Base-by-base conservation (phyloP, 2,797 vertebrate species). In the Darevskia nairensis region DNA sequence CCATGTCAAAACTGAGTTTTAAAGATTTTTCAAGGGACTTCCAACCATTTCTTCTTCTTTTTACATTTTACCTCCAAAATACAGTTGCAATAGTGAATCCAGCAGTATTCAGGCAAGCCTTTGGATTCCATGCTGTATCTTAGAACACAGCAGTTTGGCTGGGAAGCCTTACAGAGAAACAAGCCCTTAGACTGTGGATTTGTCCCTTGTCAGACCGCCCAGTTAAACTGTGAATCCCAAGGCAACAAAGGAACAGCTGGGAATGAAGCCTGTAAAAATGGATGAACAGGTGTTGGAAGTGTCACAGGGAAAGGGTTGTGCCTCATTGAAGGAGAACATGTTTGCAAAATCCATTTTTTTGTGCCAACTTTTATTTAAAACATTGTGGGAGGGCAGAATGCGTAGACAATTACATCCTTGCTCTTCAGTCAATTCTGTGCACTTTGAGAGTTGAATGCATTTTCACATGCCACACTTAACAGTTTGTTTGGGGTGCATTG, bases 321-420 rank as follows among this genome's bases (percentile, higher is more conserved):
- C 2, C 35, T 80, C 5, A 17, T 23, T 89, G 75, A 75, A 55
- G 41, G 4, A 6, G 17, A 35, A 15, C 29, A 59, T 55, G 0
- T 88, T 68, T 87, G 0, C 0, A 8, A 86, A 86, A 25, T 79
- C 80, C 78, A 32, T 32, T 10, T 50, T 75, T 82, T 75, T 82
- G 87, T 80, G 41, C 32, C 61, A 82, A 90, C 61, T 61, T 77
- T 76, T 46, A 71, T 32, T 75, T 90, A 90, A 91, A 91, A 75
- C 25, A 0, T 92, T 93, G 25, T 81, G 91, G 50, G 39, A 79
- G 85, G 80, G 88, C 82, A 27, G 27, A 39, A 1, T 78, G 80
- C 44, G 32, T 10, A 50, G 46, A 50, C 76, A 92, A 92, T 86
- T 89, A 80, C 76, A 88, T 90, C 87, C 32, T 90, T 85, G 35